Evolutionary conservation across 1,140 invertebrate genomes (phyloP).

Genomic region (Pachyrhynchus sulphureomaculatus): DNA sequence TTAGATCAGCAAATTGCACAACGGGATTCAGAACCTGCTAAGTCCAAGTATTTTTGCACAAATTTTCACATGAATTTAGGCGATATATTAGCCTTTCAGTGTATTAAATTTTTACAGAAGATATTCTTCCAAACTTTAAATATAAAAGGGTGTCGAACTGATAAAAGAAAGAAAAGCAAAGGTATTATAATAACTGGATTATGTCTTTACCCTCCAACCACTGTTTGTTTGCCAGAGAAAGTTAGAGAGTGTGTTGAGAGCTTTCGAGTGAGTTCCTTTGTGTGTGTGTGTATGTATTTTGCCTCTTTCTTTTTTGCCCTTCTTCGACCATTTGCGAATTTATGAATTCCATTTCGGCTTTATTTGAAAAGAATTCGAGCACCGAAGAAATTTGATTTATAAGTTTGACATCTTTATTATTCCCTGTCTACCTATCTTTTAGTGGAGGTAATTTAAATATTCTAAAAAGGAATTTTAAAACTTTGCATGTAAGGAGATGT

Average conservation of each 20-base stretch:
- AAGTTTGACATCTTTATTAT: conserved; percentile 6
- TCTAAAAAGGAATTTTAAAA: no score
- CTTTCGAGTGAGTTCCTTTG: not conserved
- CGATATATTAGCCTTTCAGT: no score
- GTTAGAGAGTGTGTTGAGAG: not conserved
- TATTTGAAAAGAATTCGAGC: not conserved
- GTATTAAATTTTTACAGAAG: no score
- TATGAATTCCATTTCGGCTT: conserved; percentile 1
- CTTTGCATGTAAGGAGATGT: no score
- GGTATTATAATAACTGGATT: conserved; percentile 18
- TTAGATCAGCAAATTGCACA: no score
- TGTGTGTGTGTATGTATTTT: not conserved
- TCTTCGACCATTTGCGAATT: conserved; percentile 4
- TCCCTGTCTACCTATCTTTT: not conserved
- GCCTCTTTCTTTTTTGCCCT: not conserved
- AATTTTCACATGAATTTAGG: no score
- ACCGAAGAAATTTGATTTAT: conserved; percentile 4
- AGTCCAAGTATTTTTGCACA: no score
- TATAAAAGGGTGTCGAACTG: conserved; percentile 12
- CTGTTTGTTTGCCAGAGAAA: conserved; percentile 10
- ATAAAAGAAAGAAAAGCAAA: conserved; percentile 1
- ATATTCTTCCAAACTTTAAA: not conserved
- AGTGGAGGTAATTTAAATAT: no score
- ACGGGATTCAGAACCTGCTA: no score
- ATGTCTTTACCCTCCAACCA: conserved; percentile 3